A percentile compares a stretch with the other conserved stretches of the same genome.
Evolutionary conservation across 2,888 invertebrate genomes (phyloP).

Genomic region (Pseudococcus longispinus): DNA sequence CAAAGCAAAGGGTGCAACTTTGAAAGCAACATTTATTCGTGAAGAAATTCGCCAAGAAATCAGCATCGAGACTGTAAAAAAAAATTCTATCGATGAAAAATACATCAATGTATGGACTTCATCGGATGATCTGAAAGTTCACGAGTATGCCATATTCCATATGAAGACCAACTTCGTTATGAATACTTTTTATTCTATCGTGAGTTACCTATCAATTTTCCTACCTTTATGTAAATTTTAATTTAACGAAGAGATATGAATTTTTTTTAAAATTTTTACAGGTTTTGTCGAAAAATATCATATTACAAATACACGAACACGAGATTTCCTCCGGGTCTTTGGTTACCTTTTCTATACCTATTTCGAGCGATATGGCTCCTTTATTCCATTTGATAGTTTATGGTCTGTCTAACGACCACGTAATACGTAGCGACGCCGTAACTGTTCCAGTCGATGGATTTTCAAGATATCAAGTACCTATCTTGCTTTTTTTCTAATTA

Average conservation of each 20-base stretch:
- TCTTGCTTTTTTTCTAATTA: neutral
- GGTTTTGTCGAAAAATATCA: constrained; percentile 66
- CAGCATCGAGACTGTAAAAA: constrained; percentile 59
- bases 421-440: constrained; percentile 66
- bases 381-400: constrained; percentile 66
- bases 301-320: constrained; percentile 63
- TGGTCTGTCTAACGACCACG: constrained; percentile 63
- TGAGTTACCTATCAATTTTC: constrained; percentile 61
- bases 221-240: constrained; percentile 47
- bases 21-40: constrained; percentile 59
- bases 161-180: constrained; percentile 65
- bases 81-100: constrained; percentile 61
- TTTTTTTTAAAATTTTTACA: constrained; percentile 59
- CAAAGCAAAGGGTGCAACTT: constrained; percentile 50
- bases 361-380: constrained; percentile 68
- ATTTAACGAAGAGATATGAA: neutral
- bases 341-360: constrained; percentile 65
- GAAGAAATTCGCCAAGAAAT: constrained; percentile 58
- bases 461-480: constrained; percentile 63
- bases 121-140: constrained; percentile 63
- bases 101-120: constrained; percentile 65
- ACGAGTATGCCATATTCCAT: constrained; percentile 67
- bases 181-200: constrained; percentile 66
- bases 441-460: constrained; percentile 67
- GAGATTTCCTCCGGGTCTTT: constrained; percentile 60